Conservation (phyloP, 1,140 invertebrate genomes). For the Drosophila teissieri region DNA sequence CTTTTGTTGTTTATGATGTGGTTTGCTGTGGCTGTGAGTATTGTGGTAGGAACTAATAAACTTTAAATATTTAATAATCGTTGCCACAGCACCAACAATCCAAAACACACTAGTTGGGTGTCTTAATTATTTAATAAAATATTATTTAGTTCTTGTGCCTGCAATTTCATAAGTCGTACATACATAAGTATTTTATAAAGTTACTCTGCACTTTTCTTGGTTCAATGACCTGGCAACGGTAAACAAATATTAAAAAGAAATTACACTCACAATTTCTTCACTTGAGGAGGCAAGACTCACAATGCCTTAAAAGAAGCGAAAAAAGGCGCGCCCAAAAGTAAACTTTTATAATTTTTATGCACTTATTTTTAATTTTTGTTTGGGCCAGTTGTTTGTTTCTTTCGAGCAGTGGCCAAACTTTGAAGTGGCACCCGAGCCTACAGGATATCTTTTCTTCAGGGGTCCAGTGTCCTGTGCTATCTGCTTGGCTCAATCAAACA, state of each 20-base stretch:
- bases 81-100: too few species aligned
- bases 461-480: constrained; percentile 22
- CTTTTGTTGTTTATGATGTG: too few species aligned
- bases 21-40: too few species aligned
- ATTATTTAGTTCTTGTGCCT: too few species aligned
- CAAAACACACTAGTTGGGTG: too few species aligned
- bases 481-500: constrained; percentile 58
- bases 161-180: too few species aligned
- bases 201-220: not conserved
- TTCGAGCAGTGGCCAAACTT: constrained; percentile 42
- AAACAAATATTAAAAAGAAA: constrained; percentile 15
- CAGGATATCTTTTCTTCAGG: constrained; percentile 8
- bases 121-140: too few species aligned
- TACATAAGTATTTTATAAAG: too few species aligned
- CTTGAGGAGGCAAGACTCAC: constrained; percentile 4
- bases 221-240: not conserved
- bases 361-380: constrained; percentile 71
- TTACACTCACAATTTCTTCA: constrained; percentile 25
- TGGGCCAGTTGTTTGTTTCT: constrained; percentile 32
- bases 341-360: constrained; percentile 47
- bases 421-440: constrained; percentile 58
- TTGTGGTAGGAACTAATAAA: too few species aligned
- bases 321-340: constrained; percentile 5
- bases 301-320: not conserved
- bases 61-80: too few species aligned